Evolutionary conservation across 2,113 vertebrate genomes (phyloP).

Genomic region (Nymphicus hollandicus): DNA sequence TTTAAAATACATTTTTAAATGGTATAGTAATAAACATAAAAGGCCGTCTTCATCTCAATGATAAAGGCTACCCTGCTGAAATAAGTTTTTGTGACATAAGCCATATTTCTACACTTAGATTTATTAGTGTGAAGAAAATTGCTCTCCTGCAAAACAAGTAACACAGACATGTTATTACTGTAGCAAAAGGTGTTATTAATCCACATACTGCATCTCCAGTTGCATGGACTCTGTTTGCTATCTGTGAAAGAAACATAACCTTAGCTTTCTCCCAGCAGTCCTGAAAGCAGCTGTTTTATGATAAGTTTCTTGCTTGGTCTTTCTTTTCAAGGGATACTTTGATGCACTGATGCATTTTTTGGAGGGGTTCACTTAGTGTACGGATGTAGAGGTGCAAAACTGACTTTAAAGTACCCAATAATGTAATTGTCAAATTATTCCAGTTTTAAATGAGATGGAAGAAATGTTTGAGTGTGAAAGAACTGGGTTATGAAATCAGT

Average conservation of each 20-base stretch:
- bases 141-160: conserved; percentile 39
- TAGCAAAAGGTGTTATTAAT: conserved; percentile 40
- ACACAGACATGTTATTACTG: conserved; percentile 20
- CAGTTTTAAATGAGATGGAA: neutral
- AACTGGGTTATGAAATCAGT: neutral
- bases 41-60: neutral
- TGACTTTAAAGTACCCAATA: neutral
- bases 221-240: neutral
- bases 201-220: neutral
- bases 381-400: neutral
- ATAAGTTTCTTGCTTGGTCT: neutral
- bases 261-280: neutral
- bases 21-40: conserved; percentile 35
- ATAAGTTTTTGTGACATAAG: conserved; percentile 24
- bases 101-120: conserved; percentile 47
- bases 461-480: neutral
- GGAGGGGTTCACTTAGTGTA: neutral
- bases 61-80: neutral
- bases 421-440: neutral
- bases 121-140: conserved; percentile 56
- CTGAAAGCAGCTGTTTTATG: neutral
- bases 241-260: neutral
- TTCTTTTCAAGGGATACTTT: neutral
- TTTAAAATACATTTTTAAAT: neutral
- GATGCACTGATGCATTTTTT: neutral